phyloP scores from a whole-genome alignment of 2,113 vertebrate species.

The Saguinus midas region DNA sequence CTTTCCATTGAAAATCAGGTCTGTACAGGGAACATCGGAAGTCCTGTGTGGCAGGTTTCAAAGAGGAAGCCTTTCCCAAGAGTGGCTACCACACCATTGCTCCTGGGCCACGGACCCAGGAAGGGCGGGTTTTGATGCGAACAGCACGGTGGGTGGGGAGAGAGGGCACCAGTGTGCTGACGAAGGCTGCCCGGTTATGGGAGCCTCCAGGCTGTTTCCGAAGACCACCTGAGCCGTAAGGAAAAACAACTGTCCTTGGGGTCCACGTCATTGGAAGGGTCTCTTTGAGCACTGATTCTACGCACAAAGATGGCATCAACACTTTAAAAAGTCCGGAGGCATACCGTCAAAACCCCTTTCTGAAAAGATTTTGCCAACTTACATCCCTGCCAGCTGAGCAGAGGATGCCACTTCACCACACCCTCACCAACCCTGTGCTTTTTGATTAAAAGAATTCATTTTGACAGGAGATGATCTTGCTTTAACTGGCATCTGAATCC shows the following conservation, averaged over 20 bases:
- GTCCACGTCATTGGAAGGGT: too few relatives aligned
- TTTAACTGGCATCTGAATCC: not conserved
- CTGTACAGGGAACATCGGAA: accelerated
- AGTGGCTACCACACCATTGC: accelerated
- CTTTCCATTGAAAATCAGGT: not conserved
- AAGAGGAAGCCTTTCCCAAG: not conserved
- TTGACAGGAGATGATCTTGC: not conserved
- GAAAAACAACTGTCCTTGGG: not conserved
- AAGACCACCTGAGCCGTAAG: not conserved
- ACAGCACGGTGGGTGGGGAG: accelerated
- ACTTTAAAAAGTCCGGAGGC: accelerated
- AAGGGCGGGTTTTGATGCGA: not conserved
- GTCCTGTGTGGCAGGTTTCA: accelerated
- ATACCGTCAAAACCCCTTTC: accelerated
- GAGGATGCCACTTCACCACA: accelerated
- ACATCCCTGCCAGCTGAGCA: not conserved
- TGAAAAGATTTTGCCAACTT: not conserved
- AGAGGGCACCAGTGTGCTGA: accelerated
- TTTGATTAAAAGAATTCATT: not conserved
- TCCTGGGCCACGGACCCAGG: not conserved
- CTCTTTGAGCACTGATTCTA: not conserved
- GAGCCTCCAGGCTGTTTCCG: not conserved
- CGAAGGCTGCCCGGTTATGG: too few relatives aligned
- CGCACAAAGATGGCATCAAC: not conserved
- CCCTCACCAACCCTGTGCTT: accelerated